These are phyloP conservation scores for Cyclophora albipunctata DNA, from an alignment of 2,888 invertebrate species.

Conservation along the genomic window DNA sequence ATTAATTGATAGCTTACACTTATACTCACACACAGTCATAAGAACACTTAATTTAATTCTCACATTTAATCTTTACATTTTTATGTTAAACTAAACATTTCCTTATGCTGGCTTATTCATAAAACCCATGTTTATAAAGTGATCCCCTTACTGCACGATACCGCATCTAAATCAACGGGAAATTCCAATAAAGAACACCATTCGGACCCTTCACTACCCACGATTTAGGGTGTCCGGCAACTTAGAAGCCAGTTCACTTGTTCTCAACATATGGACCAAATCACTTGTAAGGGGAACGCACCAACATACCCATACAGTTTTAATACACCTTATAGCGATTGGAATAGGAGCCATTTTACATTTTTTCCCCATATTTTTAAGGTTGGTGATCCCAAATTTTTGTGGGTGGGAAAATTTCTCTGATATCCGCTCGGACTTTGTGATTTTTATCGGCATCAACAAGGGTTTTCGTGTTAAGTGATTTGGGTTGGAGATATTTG, in stretches of 20 bases:
- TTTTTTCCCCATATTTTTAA: constrained; percentile 13
- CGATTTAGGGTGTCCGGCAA: constrained; percentile 66
- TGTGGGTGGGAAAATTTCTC: constrained; percentile 59
- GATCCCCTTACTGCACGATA: constrained; percentile 25
- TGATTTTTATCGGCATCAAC: constrained; percentile 69
- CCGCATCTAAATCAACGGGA: constrained; percentile 56
- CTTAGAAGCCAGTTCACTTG: constrained; percentile 65
- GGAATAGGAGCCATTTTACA: constrained; percentile 18
- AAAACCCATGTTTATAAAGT: no score
- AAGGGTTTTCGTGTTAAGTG: constrained; percentile 55
- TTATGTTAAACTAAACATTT: no score
- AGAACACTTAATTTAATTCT: no score
- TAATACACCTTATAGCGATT: constrained; percentile 8
- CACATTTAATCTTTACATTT: no score
- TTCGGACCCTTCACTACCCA: constrained; percentile 58
- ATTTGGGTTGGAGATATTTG: constrained; percentile 51
- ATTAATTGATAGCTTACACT: no score
- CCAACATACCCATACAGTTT: constrained; percentile 14
- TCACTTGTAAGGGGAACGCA: constrained; percentile 44
- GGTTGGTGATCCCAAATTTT: constrained; percentile 40
- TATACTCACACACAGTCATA: no score
- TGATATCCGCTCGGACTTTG: constrained; percentile 65
- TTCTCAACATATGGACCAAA: constrained; percentile 66
- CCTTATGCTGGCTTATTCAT: no score
- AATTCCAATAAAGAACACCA: constrained; percentile 65